A percentile compares a stretch with the other conserved stretches of the same genome.
These are phyloP conservation scores for Bombus affinis DNA, from an alignment of 1,140 invertebrate genomes.

Conservation along the genomic window DNA sequence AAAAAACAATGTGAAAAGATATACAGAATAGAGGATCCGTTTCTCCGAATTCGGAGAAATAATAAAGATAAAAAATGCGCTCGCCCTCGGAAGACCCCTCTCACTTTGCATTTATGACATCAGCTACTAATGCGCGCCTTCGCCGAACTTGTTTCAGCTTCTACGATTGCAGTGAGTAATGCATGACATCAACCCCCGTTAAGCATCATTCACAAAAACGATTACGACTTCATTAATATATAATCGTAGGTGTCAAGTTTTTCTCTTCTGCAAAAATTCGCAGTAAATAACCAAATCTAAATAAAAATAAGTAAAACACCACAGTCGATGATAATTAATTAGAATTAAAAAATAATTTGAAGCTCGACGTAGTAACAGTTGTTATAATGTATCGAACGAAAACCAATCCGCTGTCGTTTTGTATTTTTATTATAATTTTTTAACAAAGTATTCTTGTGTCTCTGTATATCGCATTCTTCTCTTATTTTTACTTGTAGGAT, in stretches of 20 bases:
- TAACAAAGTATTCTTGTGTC: too few relatives aligned
- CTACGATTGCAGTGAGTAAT: constrained; percentile 51
- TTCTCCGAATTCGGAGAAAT: constrained; percentile 24
- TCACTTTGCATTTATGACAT: constrained; percentile 59
- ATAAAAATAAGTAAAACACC: neutral
- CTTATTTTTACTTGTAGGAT: too few relatives aligned
- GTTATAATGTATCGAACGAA: too few relatives aligned
- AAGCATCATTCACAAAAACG: constrained; percentile 25
- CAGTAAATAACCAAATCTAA: neutral
- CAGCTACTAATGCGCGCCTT: constrained; percentile 43
- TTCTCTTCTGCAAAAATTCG: neutral
- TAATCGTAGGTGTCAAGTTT: neutral
- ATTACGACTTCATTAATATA: neutral
- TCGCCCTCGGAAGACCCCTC: constrained; percentile 21
- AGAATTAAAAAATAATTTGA: neutral
- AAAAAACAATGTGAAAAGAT: neutral
- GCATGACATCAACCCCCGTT: constrained; percentile 54
- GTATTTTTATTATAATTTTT: too few relatives aligned
- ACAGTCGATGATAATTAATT: neutral
- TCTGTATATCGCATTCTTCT: too few relatives aligned
- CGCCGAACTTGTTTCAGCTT: constrained; percentile 40
- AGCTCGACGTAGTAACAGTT: too few relatives aligned
- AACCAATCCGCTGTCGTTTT: too few relatives aligned
- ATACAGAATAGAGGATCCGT: neutral
- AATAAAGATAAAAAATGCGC: constrained; percentile 17